Evolutionary conservation across 2,888 invertebrate genomes (phyloP), one percentile per base, ranked within the genome.

Genomic region (Thyatira batis): DNA sequence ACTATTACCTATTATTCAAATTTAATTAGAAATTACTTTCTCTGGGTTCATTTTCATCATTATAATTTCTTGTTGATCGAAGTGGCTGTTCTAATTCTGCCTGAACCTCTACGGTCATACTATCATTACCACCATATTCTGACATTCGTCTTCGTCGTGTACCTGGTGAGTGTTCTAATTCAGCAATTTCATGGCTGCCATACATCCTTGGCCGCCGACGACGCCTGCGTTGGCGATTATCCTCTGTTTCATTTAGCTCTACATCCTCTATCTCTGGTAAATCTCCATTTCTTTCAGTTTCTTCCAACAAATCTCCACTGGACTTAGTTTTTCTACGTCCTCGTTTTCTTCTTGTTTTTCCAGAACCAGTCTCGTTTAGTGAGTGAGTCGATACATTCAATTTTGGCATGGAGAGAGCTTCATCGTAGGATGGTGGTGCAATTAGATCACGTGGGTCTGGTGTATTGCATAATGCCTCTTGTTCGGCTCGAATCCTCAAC

Each of bases 401-500:
- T 73, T 95, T 94, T 1, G 96, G 95, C 94, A 96, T 94, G 20
- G 94, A 92, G 53, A 96, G 89, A 28, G 96, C 96, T 85, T 96
- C 96, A 68, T 94, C 95, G 71, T 96, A 96, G 2, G 95, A 94
- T 0, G 96, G 96, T 33, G 96, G 95, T 55, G 94, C 93, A 27
- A 95, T 91, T 50, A 94, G 78, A 82, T 96, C 96, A 65, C 95
- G 92, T 0, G 94, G 94, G 79, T 95, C 95, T 5, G 95, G 94
- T 20, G 95, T 94, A 72, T 94, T 95, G 51, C 92, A 87, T 11
- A 93, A 83, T 13, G 92, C 92, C 63, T 93, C 93, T 62, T 93
- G 92, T 68, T 92, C 92, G 45, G 89, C 87, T 6, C 85, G 86
- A 52, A 94, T 80, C 68, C 94, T 84, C 11, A 92, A 73, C 30